Conservation (phyloP, 2,888 invertebrate genomes). For the Pandemis corylana region DNA sequence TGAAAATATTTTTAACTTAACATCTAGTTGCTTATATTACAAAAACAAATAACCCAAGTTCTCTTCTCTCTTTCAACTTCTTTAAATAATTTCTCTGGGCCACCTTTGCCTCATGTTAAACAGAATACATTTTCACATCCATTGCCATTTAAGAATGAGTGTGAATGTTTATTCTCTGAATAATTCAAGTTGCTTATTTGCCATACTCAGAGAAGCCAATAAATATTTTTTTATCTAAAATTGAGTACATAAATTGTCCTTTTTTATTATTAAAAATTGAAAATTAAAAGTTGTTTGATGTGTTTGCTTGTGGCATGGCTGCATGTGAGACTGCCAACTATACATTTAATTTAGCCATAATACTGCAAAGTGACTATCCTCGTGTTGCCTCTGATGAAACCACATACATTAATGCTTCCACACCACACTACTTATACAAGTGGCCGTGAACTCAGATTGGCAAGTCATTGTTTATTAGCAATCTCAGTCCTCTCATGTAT, state of each 20-base stretch:
- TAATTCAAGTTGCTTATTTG: too few relatives aligned
- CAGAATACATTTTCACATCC: too few relatives aligned
- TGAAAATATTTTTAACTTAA: neutral
- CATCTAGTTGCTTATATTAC: neutral
- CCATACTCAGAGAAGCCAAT: too few relatives aligned
- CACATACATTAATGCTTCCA: neutral
- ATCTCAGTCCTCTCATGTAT: neutral
- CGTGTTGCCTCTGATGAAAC: neutral
- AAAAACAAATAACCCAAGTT: too few relatives aligned
- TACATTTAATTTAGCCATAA: neutral
- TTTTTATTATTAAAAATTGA: too few relatives aligned
- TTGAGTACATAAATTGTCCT: too few relatives aligned
- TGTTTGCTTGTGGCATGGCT: neutral
- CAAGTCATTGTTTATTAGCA: constrained; percentile 1
- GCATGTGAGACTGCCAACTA: neutral
- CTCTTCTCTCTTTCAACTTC: too few relatives aligned
- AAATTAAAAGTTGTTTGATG: neutral
- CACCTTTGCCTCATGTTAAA: too few relatives aligned
- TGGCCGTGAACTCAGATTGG: neutral
- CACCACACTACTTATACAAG: neutral
- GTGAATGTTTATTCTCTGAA: too few relatives aligned
- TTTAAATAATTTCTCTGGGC: too few relatives aligned
- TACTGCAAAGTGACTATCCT: neutral
- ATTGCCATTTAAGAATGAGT: too few relatives aligned
- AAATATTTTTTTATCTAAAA: too few relatives aligned